Evolutionary conservation across 2,888 invertebrate species (phyloP), one percentile per base, ranked within the genome.

Genomic region (Tiliacea aurago): DNA sequence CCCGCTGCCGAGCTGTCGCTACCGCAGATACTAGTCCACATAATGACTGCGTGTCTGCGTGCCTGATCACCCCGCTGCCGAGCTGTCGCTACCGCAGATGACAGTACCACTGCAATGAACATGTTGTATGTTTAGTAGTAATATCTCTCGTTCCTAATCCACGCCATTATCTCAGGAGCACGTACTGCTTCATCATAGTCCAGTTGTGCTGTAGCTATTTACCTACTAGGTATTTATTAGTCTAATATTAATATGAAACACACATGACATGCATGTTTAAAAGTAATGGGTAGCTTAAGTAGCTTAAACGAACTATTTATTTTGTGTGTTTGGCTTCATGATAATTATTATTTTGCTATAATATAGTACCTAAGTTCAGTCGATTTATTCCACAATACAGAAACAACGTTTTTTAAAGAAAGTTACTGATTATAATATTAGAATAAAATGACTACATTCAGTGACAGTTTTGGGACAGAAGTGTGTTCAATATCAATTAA

Each of bases 311-410:
- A 53, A 55, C 37, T 61, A 45, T 75, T n/a, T 47, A 0, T 28
- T 45, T 45, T 37, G 47, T 55, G 53, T 62, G 28, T 63, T 74
- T 53, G 61, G 28, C 41, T 47, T 73, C 28, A 28, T 55, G 47
- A 55, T 75, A 13, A 73, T 47, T 61, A 43, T 6, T 11, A 2
- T 37, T n/a, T 43, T 10, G 43, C 18, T 43, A 18, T 11, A 28
- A 0, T 28, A 6, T 5, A 33, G 9, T 20, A 20, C 28, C 28
- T 28, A n/a, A n/a, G n/a, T n/a, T n/a, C n/a, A n/a, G n/a, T n/a
- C n/a, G n/a, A n/a, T n/a, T n/a, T n/a, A n/a, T n/a, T n/a, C n/a
- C n/a, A n/a, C n/a, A n/a, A n/a, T n/a, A n/a, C n/a, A n/a, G n/a
- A n/a, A n/a, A n/a, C n/a, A n/a, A n/a, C 4, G 37, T 37, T 37